Evolutionary conservation across 64 coral and sea anemone species (phyloP).

Genomic region (Acropora yongei): DNA sequence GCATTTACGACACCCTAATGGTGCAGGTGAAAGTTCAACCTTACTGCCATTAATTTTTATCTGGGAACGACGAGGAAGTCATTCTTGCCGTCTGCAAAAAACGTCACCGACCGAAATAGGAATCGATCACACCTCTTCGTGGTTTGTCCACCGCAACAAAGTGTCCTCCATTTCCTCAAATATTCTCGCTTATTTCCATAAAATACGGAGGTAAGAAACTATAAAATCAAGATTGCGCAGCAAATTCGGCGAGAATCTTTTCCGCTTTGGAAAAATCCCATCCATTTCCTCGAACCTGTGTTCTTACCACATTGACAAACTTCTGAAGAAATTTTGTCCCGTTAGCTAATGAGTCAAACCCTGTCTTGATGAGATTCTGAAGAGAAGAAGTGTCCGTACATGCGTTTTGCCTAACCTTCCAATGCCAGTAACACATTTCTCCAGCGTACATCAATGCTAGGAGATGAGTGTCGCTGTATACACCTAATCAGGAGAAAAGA

Average conservation of each 20-base stretch:
- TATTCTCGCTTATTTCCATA: no score
- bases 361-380: background rate
- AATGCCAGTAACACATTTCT: constrained; percentile 83
- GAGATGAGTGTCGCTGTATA: constrained; percentile 88
- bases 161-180: no score
- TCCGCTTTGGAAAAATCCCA: constrained; percentile 80
- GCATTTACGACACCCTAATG: no score
- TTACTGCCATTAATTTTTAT: no score
- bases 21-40: no score
- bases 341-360: constrained; percentile 50
- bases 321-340: constrained; percentile 65
- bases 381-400: background rate
- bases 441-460: constrained; percentile 88
- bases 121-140: no score
- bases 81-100: no score
- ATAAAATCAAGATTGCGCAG: background rate
- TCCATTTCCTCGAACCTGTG: constrained; percentile 62
- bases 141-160: no score
- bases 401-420: constrained; percentile 4
- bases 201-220: background rate
- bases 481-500: constrained; percentile 42
- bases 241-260: constrained; percentile 45
- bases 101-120: no score
- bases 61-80: no score
- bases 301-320: constrained; percentile 56